phyloP scores from a whole-genome alignment of 2,113 vertebrate genomes.

The Puntigrus tetrazona region DNA sequence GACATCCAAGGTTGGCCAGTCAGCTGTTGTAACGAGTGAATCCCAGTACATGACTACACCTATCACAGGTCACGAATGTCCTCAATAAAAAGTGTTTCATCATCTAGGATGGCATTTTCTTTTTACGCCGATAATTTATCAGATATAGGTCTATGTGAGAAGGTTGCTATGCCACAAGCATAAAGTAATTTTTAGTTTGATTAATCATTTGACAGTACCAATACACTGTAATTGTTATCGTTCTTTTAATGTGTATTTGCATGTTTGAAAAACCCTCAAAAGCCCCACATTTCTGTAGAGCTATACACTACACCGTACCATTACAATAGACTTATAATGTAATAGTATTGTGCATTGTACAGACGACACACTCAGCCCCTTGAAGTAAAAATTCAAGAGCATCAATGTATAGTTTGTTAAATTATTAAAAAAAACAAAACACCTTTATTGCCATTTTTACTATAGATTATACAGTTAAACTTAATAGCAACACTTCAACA shows the following conservation, averaged over 20 bases:
- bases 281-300: background rate
- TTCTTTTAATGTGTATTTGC: no score
- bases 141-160: background rate
- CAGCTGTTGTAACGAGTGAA: conserved; percentile 26
- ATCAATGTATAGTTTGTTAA: conserved; percentile 57
- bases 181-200: no score
- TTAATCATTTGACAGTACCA: no score
- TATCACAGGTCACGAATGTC: background rate
- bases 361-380: background rate
- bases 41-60: background rate
- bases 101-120: background rate
- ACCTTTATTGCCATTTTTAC: conserved; percentile 74
- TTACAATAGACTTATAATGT: background rate
- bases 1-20: conserved; percentile 66
- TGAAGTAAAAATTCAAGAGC: background rate
- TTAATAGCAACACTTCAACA: conserved; percentile 65
- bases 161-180: background rate
- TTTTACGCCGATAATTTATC: background rate
- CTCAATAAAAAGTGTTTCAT: background rate
- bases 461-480: conserved; percentile 71
- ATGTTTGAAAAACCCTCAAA: no score
- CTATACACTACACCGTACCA: background rate
- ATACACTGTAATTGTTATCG: no score
- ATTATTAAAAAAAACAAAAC: conserved; percentile 69
- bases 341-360: background rate